Base-by-base conservation (phyloP, 2,888 invertebrate genomes). In the Elysia crispata region DNA sequence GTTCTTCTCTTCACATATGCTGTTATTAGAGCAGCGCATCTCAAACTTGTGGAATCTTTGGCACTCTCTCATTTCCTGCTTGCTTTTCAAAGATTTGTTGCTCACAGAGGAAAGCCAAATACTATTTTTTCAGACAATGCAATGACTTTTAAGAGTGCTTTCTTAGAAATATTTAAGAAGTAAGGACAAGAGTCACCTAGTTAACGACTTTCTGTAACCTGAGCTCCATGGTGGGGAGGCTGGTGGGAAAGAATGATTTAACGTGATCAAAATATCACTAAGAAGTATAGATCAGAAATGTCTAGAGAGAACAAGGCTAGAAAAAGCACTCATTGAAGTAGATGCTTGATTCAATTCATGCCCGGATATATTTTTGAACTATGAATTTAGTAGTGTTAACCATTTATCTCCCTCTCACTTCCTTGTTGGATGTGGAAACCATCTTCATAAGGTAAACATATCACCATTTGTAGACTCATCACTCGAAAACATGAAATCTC, bases 221-320 rank as follows among this genome's bases (percentile, higher is more conserved):
- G 60, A 60, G 25, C 23, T 13, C 60, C 60, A 60, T 60, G 60
- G 60, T n/a, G 60, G 25, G 60, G 25, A n/a, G 60, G 60, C 25
- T 23, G n/a, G 60, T 60, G 60, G 60, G 60, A 60, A 60, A n/a
- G 60, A 60, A 60, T 60, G 60, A 15, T 60, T 13, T 5, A n/a
- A 6, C 3, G 23, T n/a, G 15, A 8, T 54, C 15, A 54, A 13
- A 25, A 60, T 3, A 60, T 60, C 23, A 6, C n/a, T 60, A 8
- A 5, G 60, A 60, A 60, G 23, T 5, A 60, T 60, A 15, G n/a
- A n/a, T 60, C 41, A 41, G n/a, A 41, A 41, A 41, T 41, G 5
- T 41, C 41, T 41, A 11, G 41, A 6, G 11, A 41, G 11, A 41
- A 11, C 41, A 6, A 11, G 11, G 11, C 41, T 41, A 41, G 41